These are phyloP conservation scores for Anolis apletophallus DNA, from an alignment of 2,797 vertebrate genomes.

Conservation along the genomic window DNA sequence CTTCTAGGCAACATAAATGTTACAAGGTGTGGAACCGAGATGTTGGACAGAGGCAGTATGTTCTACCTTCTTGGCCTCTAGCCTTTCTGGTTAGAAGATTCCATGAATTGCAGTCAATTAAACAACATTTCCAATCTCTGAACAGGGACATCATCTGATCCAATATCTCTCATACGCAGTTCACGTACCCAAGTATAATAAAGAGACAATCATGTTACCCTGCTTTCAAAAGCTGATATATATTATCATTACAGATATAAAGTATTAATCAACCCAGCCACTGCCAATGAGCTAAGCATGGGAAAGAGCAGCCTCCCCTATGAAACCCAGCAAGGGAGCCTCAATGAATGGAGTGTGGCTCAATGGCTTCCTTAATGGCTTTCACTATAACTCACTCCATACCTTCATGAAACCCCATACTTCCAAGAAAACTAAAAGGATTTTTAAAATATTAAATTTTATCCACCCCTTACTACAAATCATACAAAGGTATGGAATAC, in stretches of 20 bases:
- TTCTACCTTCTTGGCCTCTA: background rate
- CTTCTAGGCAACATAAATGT: background rate
- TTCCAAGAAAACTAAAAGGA: background rate
- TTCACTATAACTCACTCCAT: background rate
- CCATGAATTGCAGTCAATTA: background rate
- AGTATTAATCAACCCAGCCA: background rate
- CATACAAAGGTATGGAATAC: background rate
- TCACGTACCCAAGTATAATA: background rate
- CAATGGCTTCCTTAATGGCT: background rate
- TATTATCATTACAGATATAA: background rate
- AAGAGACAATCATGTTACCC: background rate
- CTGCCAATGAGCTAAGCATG: background rate
- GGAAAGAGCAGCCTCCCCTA: rapidly evolving
- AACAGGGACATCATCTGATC: background rate
- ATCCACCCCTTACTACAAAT: background rate
- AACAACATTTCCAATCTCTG: background rate
- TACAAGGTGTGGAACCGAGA: background rate
- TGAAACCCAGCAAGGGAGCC: background rate
- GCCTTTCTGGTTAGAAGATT: background rate
- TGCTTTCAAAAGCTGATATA: background rate
- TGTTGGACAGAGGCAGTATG: background rate
- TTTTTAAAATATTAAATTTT: background rate
- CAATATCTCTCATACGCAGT: background rate
- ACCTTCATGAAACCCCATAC: background rate
- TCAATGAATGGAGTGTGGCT: background rate